Evolutionary conservation across 1,140 invertebrate species (phyloP).

Genomic region (Acromyrmex charruanus): DNA sequence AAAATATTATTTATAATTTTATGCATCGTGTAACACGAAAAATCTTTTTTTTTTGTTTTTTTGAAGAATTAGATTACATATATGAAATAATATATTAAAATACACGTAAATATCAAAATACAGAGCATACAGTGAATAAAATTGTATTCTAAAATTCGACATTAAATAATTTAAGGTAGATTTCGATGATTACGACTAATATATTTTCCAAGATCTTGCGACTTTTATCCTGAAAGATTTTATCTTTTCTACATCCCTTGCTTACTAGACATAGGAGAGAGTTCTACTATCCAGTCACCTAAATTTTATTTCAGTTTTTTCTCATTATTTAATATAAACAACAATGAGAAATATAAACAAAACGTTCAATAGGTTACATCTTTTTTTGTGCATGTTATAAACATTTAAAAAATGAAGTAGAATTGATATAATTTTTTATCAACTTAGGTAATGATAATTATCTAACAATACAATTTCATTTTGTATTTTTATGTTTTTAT

Average conservation of each 20-base stretch:
- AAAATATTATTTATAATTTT: constrained; percentile 11
- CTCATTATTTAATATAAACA: no score
- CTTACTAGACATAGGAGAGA: no score
- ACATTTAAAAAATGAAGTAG: no score
- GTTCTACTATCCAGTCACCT: no score
- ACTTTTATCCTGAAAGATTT: neutral
- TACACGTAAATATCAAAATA: neutral
- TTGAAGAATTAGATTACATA: neutral
- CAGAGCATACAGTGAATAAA: neutral
- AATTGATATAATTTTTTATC: no score
- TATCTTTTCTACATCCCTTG: neutral
- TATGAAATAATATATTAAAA: neutral
- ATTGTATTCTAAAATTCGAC: neutral
- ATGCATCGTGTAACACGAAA: neutral
- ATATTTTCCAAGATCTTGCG: neutral
- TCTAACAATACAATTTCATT: no score
- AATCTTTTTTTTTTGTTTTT: neutral
- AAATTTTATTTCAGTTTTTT: no score
- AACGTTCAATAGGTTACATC: no score
- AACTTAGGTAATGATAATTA: no score
- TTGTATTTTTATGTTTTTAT: no score
- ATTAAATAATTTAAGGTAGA: neutral
- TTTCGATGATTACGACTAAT: neutral
- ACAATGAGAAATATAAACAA: no score
- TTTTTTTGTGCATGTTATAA: no score